Evolutionary conservation across 1,140 invertebrate genomes (phyloP).

Genomic region (Drosophila lini): DNA sequence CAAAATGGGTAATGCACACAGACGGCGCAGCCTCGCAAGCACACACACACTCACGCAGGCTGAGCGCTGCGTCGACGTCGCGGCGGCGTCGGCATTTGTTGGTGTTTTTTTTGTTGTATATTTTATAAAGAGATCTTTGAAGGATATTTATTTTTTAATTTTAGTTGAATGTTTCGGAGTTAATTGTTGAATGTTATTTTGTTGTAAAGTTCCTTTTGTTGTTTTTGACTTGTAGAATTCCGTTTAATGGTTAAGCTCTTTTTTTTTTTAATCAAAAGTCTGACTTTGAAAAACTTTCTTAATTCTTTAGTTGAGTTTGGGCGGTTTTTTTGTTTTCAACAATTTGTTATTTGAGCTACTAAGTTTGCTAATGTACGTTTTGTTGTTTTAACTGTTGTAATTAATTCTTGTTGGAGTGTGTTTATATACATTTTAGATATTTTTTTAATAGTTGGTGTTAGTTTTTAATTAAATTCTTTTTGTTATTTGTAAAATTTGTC

Average conservation of each 20-base stretch:
- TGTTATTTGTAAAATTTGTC: slow-evolving; percentile 2
- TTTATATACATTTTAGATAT: slow-evolving; percentile 3
- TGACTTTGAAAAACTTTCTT: neutral
- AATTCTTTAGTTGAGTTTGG: neutral
- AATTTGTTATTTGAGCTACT: neutral
- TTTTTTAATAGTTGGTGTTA: neutral
- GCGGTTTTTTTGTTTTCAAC: neutral
- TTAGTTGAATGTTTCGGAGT: slow-evolving; percentile 21
- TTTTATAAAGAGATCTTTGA: neutral
- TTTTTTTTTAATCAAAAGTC: neutral
- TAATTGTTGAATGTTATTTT: neutral
- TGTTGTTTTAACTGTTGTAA: neutral
- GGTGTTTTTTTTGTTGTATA: slow-evolving; percentile 22
- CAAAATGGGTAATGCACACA: slow-evolving; percentile 20
- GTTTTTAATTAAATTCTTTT: slow-evolving; percentile 2
- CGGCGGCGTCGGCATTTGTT: slow-evolving; percentile 56
- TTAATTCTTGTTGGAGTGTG: slow-evolving; percentile 1
- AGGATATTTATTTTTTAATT: no score
- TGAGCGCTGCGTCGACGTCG: slow-evolving; percentile 67
- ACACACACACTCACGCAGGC: slow-evolving; percentile 61
- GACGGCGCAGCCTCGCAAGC: slow-evolving; percentile 8
- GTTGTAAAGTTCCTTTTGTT: neutral
- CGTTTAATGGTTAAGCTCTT: neutral
- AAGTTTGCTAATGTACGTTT: neutral
- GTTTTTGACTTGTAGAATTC: neutral